Evolutionary conservation across 2,888 invertebrate species (phyloP), one percentile per base, ranked within the genome.

Genomic region (Scaeva pyrastri): DNA sequence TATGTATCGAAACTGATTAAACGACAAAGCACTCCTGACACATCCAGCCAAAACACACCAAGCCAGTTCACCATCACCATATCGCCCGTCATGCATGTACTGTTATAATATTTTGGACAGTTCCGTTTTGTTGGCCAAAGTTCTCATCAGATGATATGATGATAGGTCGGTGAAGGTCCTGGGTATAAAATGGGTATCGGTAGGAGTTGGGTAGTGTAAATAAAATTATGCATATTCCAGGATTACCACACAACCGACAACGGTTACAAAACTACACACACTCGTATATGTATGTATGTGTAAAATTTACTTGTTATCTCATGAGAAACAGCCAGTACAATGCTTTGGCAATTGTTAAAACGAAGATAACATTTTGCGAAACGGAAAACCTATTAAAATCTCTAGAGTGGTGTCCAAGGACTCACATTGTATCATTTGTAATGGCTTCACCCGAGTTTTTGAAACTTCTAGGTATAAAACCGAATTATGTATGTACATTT

Each of bases 1-100:
- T 86, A 86, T 86, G 86, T 78, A 86, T 86, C 81, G 86, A 86
- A 86, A 86, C 86, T 86, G 86, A 86, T 81, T 86, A 77, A 77
- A 81, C 70, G 58, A 64, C 70, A 58, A 45, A 66, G 66, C 21
- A 56, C 56, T 70, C 41, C 68, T 62, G 80, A 76, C 85, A 81
- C 73, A 77, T 85, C 68, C 73, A 60, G 60, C 45, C 36, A 75
- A 26, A n/a, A 56, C 56, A 45, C 72, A 45, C 19, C 11, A 50
- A 43, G n/a, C 56, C 10, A 19, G 62, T 56, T n/a, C 31, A 39
- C 68, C 66, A 71, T 31, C 31, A 45, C 68, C 66, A 71, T 58
- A 71, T 31, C 31, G 39, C 68, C 66, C 66, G 70, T 83, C 85
- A 81, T 80, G 81, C 81, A 81, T 48, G 64, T 71, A 75, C 39